Base-by-base conservation (phyloP, 1,140 invertebrate species). In the Drosophila sulfurigaster region DNA sequence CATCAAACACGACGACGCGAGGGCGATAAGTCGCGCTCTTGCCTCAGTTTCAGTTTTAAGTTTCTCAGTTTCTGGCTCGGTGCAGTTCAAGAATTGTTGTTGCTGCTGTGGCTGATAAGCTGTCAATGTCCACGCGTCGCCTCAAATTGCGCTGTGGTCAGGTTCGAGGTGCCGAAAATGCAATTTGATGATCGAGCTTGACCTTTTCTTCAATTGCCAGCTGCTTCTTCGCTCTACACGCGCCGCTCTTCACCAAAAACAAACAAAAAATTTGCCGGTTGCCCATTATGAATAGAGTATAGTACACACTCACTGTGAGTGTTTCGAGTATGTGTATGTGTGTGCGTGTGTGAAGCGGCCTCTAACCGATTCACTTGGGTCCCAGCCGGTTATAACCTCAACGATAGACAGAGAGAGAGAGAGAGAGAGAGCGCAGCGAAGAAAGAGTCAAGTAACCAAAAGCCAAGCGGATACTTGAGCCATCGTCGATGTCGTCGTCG, bases 341-440 rank as follows among this genome's bases (percentile, higher is more conserved):
- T 20, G 20, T 20, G 20, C 20, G 20, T 43, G 32, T 63, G 30
- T 35, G 16, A 65, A 52, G 11, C 64, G 65, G 71, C 65, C 56
- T 58, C 46, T 59, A 86, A 78, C 82, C 82, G 51, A 86, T 78
- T 81, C 35, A 43, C 68, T 85, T 75, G 35, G 70, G 75, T 69
- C 46, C 45, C 52, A 86, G 65, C 82, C 72, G 70, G 79, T 86
- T 76, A 65, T 49, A 79, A 75, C 70, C 78, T 87, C 58, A 64
- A 43, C 13, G 30, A 32, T 25, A 25, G 20, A 25, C n/a, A n/a
- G 20, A 20, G 20, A 20, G 2, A 20, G 5, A 30, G 51, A 28
- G 5, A 35, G 45, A 35, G 7, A 62, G 13, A 62, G 59, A 35
- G 15, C 7, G 30, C 32, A n/a, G 15, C 5, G 7, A 13, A 10